A percentile compares a stretch with the other conserved stretches of the same genome.
Conservation (phyloP, 2,888 invertebrate genomes). For the Alloscopus bannaensis region DNA sequence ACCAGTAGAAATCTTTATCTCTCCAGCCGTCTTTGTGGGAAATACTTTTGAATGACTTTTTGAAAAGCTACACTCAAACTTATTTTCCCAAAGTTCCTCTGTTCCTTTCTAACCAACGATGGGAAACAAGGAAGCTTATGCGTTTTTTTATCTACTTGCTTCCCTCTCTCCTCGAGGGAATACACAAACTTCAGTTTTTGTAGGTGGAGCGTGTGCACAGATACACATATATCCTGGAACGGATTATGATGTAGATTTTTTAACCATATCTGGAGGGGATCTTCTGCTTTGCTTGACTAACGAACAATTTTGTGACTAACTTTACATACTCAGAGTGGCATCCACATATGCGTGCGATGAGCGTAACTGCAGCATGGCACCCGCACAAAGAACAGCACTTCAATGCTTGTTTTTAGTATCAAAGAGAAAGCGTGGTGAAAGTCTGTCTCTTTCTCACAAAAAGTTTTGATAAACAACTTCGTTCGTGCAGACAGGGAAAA, state of each 20-base stretch:
- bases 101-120: too few species aligned
- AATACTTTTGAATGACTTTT: background rate
- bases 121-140: too few species aligned
- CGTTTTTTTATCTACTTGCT: background rate
- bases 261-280: background rate
- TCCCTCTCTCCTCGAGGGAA: background rate
- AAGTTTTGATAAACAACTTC: constrained; percentile 15
- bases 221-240: background rate
- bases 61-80: background rate
- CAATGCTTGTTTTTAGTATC: background rate
- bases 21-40: background rate
- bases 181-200: background rate
- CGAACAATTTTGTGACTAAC: background rate
- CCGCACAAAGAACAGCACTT: background rate
- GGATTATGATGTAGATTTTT: constrained; percentile 5
- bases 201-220: background rate
- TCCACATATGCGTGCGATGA: background rate
- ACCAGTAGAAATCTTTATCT: too few species aligned
- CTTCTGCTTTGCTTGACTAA: background rate
- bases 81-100: too few species aligned
- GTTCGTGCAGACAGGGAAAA: background rate
- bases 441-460: background rate
- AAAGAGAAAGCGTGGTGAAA: background rate
- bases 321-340: background rate
- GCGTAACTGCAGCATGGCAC: background rate